Percentiles rank a stretch among this genome's conserved stretches.
Conservation (phyloP, 2,888 invertebrate species). For the Lissocephala sabroskyi region DNA sequence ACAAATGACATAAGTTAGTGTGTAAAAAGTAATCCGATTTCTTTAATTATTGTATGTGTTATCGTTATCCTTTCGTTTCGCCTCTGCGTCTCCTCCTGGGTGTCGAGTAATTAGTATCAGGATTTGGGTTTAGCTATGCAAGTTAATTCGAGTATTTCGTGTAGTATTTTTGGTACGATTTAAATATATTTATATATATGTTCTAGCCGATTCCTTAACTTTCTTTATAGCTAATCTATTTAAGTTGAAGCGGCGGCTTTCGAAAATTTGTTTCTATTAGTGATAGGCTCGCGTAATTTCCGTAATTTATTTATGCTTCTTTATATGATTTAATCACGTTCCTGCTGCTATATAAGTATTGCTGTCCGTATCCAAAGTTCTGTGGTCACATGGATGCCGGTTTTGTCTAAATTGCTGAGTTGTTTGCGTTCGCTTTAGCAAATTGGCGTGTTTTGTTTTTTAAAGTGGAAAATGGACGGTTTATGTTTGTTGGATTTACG, state of each 20-base stretch:
- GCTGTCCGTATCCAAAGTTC: constrained; percentile 22
- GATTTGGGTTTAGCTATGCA: background rate
- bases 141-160: constrained; percentile 15
- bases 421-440: constrained; percentile 13
- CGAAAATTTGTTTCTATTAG: constrained; percentile 4
- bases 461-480: constrained; percentile 56
- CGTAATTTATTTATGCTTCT: constrained; percentile 20
- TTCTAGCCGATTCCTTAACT: no score
- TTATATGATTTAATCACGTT: constrained; percentile 20
- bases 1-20: constrained; percentile 18
- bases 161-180: constrained; percentile 16
- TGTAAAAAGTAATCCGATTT: constrained; percentile 50
- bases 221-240: no score
- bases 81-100: no score
- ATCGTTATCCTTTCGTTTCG: background rate
- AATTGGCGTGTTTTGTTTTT: constrained; percentile 15
- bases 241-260: background rate
- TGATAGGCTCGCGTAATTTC: constrained; percentile 11
- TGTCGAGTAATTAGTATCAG: background rate
- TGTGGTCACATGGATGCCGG: background rate
- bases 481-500: constrained; percentile 27
- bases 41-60: constrained; percentile 45
- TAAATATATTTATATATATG: no score
- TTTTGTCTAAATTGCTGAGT: constrained; percentile 38
- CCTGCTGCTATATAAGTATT: constrained; percentile 23